Percentiles rank a stretch among this genome's conserved stretches.
These are phyloP conservation scores for Plagiodera versicolora DNA, from an alignment of 2,888 invertebrate species.

Conservation along the genomic window DNA sequence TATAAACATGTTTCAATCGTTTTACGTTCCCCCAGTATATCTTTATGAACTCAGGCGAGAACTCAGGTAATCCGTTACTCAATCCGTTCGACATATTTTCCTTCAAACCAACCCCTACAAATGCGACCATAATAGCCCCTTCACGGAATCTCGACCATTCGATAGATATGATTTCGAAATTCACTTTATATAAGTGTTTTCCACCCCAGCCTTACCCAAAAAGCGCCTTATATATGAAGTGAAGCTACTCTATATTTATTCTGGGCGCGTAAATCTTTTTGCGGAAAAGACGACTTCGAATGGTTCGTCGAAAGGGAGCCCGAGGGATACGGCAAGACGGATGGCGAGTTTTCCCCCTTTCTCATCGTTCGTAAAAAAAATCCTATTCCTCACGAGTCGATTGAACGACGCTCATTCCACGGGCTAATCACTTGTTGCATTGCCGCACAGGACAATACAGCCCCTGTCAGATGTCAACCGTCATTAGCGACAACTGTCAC, in stretches of 20 bases:
- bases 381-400: constrained; percentile 48
- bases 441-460: too few species aligned
- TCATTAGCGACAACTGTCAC: too few species aligned
- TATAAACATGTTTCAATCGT: too few species aligned
- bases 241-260: constrained; percentile 44
- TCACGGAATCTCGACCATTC: constrained; percentile 38
- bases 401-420: constrained; percentile 44
- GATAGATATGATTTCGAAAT: constrained; percentile 53
- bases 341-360: constrained; percentile 46
- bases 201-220: constrained; percentile 32
- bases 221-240: constrained; percentile 24
- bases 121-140: constrained; percentile 7
- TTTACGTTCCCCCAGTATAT: too few species aligned
- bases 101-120: neutral
- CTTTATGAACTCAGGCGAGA: neutral
- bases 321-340: constrained; percentile 43
- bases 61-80: neutral
- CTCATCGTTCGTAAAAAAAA: constrained; percentile 42
- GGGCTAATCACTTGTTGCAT: constrained; percentile 26
- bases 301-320: constrained; percentile 37
- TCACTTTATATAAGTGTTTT: constrained; percentile 52
- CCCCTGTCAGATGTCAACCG: too few species aligned
- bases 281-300: constrained; percentile 37
- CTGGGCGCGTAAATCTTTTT: constrained; percentile 47
- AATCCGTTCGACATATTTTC: neutral